phyloP scores from a whole-genome alignment of 2,113 vertebrate species.

The Helogale parvula region DNA sequence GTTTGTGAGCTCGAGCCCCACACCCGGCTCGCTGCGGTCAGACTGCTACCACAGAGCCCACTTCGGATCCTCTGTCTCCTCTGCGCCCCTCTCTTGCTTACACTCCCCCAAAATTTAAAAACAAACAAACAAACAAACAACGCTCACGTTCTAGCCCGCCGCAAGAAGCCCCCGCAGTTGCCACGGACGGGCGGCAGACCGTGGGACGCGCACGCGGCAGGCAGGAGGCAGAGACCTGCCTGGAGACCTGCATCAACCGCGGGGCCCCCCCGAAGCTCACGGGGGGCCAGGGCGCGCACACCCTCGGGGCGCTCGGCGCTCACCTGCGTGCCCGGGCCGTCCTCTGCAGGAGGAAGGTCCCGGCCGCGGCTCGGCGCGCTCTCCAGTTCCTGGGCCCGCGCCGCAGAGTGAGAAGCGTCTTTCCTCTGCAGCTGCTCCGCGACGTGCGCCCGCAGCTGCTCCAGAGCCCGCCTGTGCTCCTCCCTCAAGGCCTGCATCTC shows the following conservation, averaged over 20 bases:
- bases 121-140: too few species aligned
- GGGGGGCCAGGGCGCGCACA: too few species aligned
- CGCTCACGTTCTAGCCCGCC: too few species aligned
- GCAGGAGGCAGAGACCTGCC: background rate
- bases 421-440: constrained; percentile 75
- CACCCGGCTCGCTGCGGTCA: too few species aligned
- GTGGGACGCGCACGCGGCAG: background rate
- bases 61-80: too few species aligned
- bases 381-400: constrained; percentile 78
- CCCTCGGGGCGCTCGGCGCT: constrained; percentile 56
- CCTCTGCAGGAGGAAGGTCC: constrained; percentile 81
- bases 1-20: too few species aligned
- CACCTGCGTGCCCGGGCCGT: constrained; percentile 84
- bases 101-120: too few species aligned
- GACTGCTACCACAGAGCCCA: too few species aligned
- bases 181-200: background rate
- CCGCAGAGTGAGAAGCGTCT: constrained; percentile 73
- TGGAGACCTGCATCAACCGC: background rate
- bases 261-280: background rate
- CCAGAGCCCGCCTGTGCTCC: constrained; percentile 84
- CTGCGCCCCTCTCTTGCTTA: too few species aligned
- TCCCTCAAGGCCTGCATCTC: constrained; percentile 89
- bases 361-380: constrained; percentile 78
- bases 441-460: constrained; percentile 83
- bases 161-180: background rate